These are phyloP conservation scores for Taxidea taxus DNA, from an alignment of 2,113 vertebrate species.

Conservation along the genomic window DNA sequence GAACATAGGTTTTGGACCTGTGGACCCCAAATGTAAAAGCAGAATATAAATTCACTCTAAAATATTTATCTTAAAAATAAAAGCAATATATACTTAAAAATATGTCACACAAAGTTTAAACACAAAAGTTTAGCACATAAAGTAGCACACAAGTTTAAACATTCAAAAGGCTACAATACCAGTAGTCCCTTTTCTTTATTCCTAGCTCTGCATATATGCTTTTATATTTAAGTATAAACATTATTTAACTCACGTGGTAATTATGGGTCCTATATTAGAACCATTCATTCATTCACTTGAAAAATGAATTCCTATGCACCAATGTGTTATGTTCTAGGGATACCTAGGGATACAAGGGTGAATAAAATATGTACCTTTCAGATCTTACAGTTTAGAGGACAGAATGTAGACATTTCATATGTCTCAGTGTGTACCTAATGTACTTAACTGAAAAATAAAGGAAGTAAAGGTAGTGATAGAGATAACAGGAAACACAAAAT, in stretches of 20 bases:
- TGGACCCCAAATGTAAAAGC: neutral
- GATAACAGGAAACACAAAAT: neutral
- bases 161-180: neutral
- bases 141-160: neutral
- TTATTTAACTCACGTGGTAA: neutral
- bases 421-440: neutral
- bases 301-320: neutral
- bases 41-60: neutral
- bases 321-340: neutral
- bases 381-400: neutral
- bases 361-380: neutral
- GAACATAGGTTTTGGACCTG: neutral
- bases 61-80: neutral
- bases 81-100: neutral
- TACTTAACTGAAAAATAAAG: neutral
- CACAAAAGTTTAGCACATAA: too few relatives aligned
- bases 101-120: neutral
- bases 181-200: neutral
- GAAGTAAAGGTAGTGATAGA: neutral
- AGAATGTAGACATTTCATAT: neutral
- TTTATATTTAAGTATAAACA: neutral
- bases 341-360: neutral
- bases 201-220: neutral
- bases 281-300: neutral
- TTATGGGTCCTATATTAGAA: neutral